Conservation (phyloP, 1,140 invertebrate genomes). For the Riptortus pedestris region DNA sequence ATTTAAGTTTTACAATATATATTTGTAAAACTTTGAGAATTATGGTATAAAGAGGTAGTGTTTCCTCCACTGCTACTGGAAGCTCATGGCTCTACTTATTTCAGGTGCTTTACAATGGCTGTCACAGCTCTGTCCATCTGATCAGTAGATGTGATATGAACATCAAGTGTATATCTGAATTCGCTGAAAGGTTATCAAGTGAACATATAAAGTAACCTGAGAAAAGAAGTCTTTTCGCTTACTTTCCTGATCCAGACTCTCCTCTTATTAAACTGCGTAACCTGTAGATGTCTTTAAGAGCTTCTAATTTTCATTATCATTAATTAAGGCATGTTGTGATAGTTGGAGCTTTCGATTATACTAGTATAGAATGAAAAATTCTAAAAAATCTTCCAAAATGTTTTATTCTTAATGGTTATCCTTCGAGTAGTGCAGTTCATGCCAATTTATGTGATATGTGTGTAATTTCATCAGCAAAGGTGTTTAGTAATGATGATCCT, state of each 20-base stretch:
- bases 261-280: conserved; percentile 93
- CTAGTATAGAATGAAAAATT: conserved; percentile 98
- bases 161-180: no score
- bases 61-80: no score
- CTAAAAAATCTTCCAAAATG: conserved; percentile 99
- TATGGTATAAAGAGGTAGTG: no score
- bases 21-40: no score
- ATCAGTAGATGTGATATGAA: no score
- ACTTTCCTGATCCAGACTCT: conserved; percentile 97
- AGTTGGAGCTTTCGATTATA: conserved; percentile 96
- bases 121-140: no score
- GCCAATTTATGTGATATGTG: conserved; percentile 99
- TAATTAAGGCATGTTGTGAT: conserved; percentile 99
- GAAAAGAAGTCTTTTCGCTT: no score
- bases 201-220: no score
- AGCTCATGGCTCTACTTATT: no score
- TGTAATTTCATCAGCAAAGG: conserved; percentile 94
- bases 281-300: conserved; percentile 90
- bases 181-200: no score
- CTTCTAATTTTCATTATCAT: conserved; percentile 99
- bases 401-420: conserved; percentile 96
- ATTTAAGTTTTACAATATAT: no score
- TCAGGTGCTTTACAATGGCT: no score
- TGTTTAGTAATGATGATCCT: conserved; percentile 95
- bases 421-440: conserved; percentile 95